phyloP scores from a whole-genome alignment of 2,888 invertebrate species.

The Diaphora mendica region DNA sequence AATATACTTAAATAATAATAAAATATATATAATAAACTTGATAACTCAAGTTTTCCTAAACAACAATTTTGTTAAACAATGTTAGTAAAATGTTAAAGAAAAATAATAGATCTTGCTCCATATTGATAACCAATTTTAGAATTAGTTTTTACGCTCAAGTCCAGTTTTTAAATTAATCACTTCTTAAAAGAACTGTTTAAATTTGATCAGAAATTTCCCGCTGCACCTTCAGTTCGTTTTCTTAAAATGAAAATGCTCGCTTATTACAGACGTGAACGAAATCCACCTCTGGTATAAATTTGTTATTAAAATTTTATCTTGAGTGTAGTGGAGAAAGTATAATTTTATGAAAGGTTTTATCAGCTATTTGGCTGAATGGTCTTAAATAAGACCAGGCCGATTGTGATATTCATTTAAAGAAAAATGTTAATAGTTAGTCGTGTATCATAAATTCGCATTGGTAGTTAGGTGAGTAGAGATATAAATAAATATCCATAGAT shows the following conservation, averaged over 20 bases:
- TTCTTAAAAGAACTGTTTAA: conserved; percentile 46
- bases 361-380: background rate
- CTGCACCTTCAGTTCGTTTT: conserved; percentile 25
- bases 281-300: conserved; percentile 26
- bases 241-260: conserved; percentile 29
- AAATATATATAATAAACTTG: too few relatives aligned
- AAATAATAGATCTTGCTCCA: background rate
- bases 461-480: background rate
- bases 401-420: background rate
- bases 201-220: conserved; percentile 46
- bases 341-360: background rate
- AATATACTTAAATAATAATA: too few relatives aligned
- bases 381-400: background rate
- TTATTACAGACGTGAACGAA: conserved; percentile 38
- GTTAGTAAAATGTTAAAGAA: background rate
- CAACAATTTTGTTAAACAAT: too few relatives aligned
- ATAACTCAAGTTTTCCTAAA: too few relatives aligned
- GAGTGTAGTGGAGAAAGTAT: background rate
- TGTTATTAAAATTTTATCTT: conserved; percentile 11
- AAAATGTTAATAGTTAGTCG: background rate
- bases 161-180: conserved; percentile 58
- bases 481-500: background rate
- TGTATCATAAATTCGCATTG: background rate
- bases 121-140: conserved; percentile 43
- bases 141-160: conserved; percentile 48